Evolutionary conservation across 2,113 vertebrate genomes (phyloP), one percentile per base, ranked within the genome.

Genomic region (Mionectes macconnelli): DNA sequence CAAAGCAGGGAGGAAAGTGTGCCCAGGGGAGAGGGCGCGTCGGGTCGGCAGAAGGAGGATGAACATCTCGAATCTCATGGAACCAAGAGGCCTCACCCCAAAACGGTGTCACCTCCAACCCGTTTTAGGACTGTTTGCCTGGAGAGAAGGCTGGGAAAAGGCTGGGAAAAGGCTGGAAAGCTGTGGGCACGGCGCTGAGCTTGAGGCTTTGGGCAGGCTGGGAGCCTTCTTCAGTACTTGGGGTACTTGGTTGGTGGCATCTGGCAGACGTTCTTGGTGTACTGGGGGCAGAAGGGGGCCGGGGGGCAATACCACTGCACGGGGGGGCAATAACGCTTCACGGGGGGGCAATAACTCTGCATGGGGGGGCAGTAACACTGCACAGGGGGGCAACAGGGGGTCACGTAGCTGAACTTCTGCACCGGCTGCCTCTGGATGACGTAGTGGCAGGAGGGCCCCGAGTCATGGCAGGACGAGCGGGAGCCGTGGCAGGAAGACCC

Each of bases 31-130:
- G 50, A 50, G 14, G 0, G 3, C 7, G 39, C 21, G 23, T 44
- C 9, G 14, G 2, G 0, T 3, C 1, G 39, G 39, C 57, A 60
- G 52, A 20, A 57, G 33, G 49, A 31, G 68, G 31, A 23, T 0
- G 16, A 84, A 37, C 14, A 84, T 6, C 63, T 70, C 50, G 12
- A 68, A 53, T 27, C 22, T 52, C 24, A 9, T 42, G 6, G 68
- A 89, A 37, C 6, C 0, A 0, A 28, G 57, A 84, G 37, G 10
- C 42, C 79, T 68, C 67, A 10, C 8, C 49, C 66, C 2, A 42
- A 68, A 14, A 17, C 21, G 3, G 9, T 0, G 1, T 2, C 19
- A 6, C 12, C 27, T 28, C 22, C 0, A 2, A 5, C 10, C 0
- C 2, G 12, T 18, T 78, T 55, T 1, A 18, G 22, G 17, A 78